Base-by-base conservation (phyloP, 2,797 vertebrate species). In the Carduelis carduelis region DNA sequence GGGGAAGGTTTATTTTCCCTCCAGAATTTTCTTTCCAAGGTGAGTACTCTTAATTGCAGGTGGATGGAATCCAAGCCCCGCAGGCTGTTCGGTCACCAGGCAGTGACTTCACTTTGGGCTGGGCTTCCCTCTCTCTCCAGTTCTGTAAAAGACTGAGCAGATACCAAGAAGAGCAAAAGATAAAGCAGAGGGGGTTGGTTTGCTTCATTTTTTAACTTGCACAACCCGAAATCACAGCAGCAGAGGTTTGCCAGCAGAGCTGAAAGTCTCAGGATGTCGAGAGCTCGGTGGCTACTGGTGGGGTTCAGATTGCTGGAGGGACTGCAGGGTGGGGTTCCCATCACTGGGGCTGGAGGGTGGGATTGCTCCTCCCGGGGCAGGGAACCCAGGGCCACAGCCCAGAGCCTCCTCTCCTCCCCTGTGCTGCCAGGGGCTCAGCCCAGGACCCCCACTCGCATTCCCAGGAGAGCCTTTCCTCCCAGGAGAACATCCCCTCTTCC, bases 31-130 rank as follows among this genome's bases (percentile, higher is more conserved):
- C 63, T 56, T 41, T 82, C 70, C 63, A 37, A 50, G 71, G 34
- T 71, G 52, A 79, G 22, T 26, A 6, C 63, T 89, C n/a, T 82
- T 76, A 84, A 95, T 96, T 95, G 81, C 63, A 35, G 34, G 59
- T 89, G 95, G 91, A 39, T 85, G 91, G 57, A 76, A 85, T 65
- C 95, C 95, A 87, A 87, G 61, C 57, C 84, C 82, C 26, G 9
- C 46, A 50, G 75, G 37, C 77, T 53, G 32, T 50, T 91, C 3
- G 83, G 89, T 90, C 93, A 90, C 89, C 87, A 81, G 72, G 56
- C 47, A 44, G 83, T 89, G 87, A 87, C 89, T 94, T 92, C 89
- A 82, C 81, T 68, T 71, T 53, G 87, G 89, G 87, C 50, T 84
- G 93, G 74, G 87, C 74, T 83, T 70, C 35, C 6, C 46, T 83